Evolutionary conservation across 2,888 invertebrate genomes (phyloP), one percentile per base, ranked within the genome.

Genomic region (Poecilus cupreus): DNA sequence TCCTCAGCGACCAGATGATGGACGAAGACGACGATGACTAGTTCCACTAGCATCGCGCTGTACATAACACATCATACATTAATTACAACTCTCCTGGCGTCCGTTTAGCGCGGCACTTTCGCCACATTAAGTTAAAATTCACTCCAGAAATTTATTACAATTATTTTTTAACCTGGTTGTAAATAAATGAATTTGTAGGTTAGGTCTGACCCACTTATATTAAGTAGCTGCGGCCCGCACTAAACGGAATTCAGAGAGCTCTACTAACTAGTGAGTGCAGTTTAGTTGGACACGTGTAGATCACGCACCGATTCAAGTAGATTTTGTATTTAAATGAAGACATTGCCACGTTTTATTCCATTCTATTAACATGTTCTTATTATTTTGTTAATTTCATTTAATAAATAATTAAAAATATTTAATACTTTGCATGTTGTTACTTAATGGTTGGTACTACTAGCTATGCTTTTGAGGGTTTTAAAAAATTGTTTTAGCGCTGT

Each of bases 1-100:
- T 88, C 76, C 83, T 89, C 81, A 87, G 87, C 60, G 83, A 84
- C 68, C 64, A 68, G 11, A 87, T 88, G 84, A 43, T 46, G 43
- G 43, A 11, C 49, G 74, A 74, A 51, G 51, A 49, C 3, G 51
- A 75, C n/a, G 72, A 72, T 1, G 72, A 72, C 6, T 68, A 68
- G 16, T 13, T n/a, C 13, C 32, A 60, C 13, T 32, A 1, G 5
- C n/a, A 8, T 18, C 57, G 32, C 2, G n/a, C 18, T 60, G 64
- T 68, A 68, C 64, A 68, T 32, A 32, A 3, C 32, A 32, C 32
- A 32, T 32, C 32, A 13, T 46, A 13, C 46, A 54, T 54, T 49
- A 49, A 49, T n/a, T 49, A 32, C 6, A 32, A 32, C 32, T 32
- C 32, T 6, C 32, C 1, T 6, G 32, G 8, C 32, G 32, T 8